These are phyloP conservation scores for Harpagoxenus sublaevis DNA, from an alignment of 2,888 invertebrate species.

Conservation along the genomic window DNA sequence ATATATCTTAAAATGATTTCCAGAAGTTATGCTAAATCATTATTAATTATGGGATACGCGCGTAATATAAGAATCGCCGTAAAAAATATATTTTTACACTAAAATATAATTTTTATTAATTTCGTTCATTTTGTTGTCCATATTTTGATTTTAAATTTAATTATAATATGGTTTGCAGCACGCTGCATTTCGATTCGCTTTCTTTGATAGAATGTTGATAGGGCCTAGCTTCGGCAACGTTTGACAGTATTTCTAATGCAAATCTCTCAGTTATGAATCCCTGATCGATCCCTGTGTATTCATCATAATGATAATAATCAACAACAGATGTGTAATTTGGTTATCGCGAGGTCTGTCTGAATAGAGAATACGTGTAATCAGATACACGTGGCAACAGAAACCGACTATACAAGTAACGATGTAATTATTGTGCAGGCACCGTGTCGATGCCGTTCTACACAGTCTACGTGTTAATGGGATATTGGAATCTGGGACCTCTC, in stretches of 20 bases:
- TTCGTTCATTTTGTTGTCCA: not conserved
- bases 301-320: conserved; percentile 30
- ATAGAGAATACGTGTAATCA: conserved; percentile 32
- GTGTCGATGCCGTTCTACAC: conserved; percentile 99
- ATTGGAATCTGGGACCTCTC: conserved; percentile 98
- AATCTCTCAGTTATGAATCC: conserved; percentile 14
- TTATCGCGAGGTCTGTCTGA: conserved; percentile 22
- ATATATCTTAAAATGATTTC: not conserved
- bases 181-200: not conserved
- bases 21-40: not conserved
- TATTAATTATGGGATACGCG: not conserved
- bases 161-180: not conserved
- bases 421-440: conserved; percentile 89
- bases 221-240: not conserved
- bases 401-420: conserved; percentile 36
- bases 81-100: not conserved
- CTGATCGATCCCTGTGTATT: not conserved
- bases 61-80: not conserved
- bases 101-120: not conserved
- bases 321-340: conserved; percentile 38
- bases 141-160: not conserved
- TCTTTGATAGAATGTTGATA: conserved; percentile 12
- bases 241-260: conserved; percentile 40
- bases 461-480: conserved; percentile 97
- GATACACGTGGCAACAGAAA: conserved; percentile 26